phyloP scores from a whole-genome alignment of 1,140 invertebrate species.

The Euschistus heros region DNA sequence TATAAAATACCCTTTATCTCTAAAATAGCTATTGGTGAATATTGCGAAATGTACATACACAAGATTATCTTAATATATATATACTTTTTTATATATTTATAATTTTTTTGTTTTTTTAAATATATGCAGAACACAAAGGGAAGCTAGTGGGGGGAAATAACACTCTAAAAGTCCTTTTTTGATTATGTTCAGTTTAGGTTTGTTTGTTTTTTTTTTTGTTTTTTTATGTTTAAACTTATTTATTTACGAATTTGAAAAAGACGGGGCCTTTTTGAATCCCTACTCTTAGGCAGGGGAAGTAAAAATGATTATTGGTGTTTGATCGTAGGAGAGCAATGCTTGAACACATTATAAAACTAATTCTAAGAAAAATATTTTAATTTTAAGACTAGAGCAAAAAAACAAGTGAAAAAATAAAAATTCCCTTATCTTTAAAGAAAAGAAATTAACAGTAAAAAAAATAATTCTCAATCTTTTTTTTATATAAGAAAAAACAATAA shows the following conservation, averaged over 20 bases:
- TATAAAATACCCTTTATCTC: conserved; percentile 31
- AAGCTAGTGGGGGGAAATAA: conserved; percentile 25
- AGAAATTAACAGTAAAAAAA: neutral
- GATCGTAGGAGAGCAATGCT: conserved; percentile 19
- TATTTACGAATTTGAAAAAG: neutral
- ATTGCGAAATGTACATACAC: conserved; percentile 27
- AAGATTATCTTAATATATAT: conserved; percentile 21
- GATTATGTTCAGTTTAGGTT: conserved; percentile 25
- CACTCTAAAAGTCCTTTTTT: conserved; percentile 25
- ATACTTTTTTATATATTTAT: conserved; percentile 15
- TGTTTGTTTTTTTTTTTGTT: neutral
- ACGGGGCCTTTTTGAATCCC: conserved; percentile 2
- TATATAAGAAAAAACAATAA: neutral
- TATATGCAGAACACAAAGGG: conserved; percentile 27
- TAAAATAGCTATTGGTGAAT: conserved; percentile 30
- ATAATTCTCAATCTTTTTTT: neutral
- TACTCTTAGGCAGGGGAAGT: conserved; percentile 4
- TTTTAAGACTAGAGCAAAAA: conserved; percentile 8
- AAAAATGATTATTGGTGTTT: conserved; percentile 23
- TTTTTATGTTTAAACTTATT: neutral
- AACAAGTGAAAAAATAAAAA: conserved; percentile 9
- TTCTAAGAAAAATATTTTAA: conserved; percentile 8
- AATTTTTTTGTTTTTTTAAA: conserved; percentile 14
- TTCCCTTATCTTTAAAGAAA: neutral
- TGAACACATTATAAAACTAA: conserved; percentile 4